phyloP scores from a whole-genome alignment of 2,113 vertebrate genomes.

The Chaetura pelagica region DNA sequence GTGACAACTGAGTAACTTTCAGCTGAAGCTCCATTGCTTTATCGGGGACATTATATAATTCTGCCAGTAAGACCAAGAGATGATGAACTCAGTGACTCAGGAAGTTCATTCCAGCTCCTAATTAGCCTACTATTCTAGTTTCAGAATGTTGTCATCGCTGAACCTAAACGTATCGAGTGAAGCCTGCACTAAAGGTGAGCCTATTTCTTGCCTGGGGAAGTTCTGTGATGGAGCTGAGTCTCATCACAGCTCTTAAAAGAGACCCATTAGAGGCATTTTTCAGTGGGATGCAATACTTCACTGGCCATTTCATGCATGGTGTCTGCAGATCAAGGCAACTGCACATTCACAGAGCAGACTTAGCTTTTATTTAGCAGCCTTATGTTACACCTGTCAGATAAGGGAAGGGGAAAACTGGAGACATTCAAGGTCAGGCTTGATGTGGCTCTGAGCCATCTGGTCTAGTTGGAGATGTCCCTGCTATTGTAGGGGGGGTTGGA shows the following conservation, averaged over 20 bases:
- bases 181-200: neutral
- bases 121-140: constrained; percentile 28
- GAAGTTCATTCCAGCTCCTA: constrained; percentile 28
- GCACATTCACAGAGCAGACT: neutral
- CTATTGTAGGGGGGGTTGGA: too few species aligned
- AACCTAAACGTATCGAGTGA: neutral
- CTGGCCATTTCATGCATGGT: neutral
- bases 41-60: neutral
- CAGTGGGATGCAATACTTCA: neutral
- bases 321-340: neutral
- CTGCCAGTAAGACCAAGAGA: constrained; percentile 1
- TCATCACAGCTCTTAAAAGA: neutral
- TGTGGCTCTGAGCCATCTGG: too few species aligned
- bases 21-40: constrained; percentile 1
- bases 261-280: neutral
- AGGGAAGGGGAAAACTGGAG: neutral
- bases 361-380: neutral
- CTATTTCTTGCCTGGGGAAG: neutral
- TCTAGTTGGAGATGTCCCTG: too few species aligned
- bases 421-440: too few species aligned
- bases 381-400: neutral
- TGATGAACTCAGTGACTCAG: constrained; percentile 37
- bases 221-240: neutral
- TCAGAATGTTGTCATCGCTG: constrained; percentile 12
- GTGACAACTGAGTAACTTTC: constrained; percentile 44